Evolutionary conservation across 2,888 invertebrate genomes (phyloP), one percentile per base, ranked within the genome.

Genomic region (Icerya purchasi): DNA sequence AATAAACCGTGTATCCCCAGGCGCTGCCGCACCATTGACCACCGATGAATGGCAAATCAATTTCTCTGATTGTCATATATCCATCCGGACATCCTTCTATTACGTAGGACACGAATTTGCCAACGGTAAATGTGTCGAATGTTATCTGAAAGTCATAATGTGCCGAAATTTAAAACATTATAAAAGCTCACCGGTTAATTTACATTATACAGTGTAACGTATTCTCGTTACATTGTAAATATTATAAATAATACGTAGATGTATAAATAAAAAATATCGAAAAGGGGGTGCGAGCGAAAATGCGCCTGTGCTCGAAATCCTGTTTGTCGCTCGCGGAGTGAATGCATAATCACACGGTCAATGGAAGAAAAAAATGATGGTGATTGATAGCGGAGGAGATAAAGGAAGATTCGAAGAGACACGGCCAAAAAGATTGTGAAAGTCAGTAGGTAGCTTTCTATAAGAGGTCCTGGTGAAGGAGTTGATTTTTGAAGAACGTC

Each of bases 11-110:
- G 71, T 86, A 85, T 3, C 86, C 85, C 83, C 84, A 84, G 1
- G 85, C 84, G 53, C 83, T 83, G 53, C 86, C 86, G 66, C 86
- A 86, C 86, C 86, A 86, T 70, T 84, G 83, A 5, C 86, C 86
- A 2, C 82, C 80, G 5, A 83, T 81, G 60, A 79, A 77, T 0
- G 83, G 81, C 0, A 83, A 76, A 65, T 81, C 82, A 56, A 78
- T 75, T 70, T 86, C 86, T 65, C 79, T 77, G 63, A 86, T 84
- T 62, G 80, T 82, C 78, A 86, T 83, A 72, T 81, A 82, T n/a
- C 86, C 86, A 67, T 85, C 84, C 1, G 84, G 84, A 71, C 86
- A 86, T 20, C 85, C 85, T 56, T 82, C 82, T 20, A 80, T 77
- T 56, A 82, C 84, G 72, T 83, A 84, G 18, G 84, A 84, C 64